Base-by-base conservation (phyloP, 2,797 vertebrate genomes). In the Poecilia picta region DNA sequence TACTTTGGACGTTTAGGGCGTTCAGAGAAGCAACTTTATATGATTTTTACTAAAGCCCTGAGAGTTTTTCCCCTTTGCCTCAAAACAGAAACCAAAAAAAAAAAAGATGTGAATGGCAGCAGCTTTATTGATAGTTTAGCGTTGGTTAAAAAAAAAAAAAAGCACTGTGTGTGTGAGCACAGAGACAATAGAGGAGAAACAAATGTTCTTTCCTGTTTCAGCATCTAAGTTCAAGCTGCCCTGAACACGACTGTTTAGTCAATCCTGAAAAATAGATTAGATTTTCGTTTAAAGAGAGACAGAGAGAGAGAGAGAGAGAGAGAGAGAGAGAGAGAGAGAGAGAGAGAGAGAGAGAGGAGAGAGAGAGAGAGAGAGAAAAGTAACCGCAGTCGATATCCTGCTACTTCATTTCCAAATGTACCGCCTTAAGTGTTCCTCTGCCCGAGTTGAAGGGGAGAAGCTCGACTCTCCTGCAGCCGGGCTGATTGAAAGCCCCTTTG, bases 401-500 rank as follows among this genome's bases (percentile, higher is more conserved):
- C 28, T 79, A 12, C 8, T 51, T 20, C 8, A 53, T 51, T 68
- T 47, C 45, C 73, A 11, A 33, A 7, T 25, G 28, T 36, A 18
- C 0, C 10, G 76, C 81, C 75, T 84, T 47, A 20, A 41, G n/a
- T 33, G 16, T 64, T 33, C 23, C 13, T 43, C 25, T 77, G 59
- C 82, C 49, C 57, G 62, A 80, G 83, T 75, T n/a, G 74, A 73
- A 73, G 75, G 76, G 72, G 77, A 74, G 81, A 82, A 71, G 73
- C 82, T 79, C 79, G 81, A 83, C 81, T 85, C 53, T 33, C 5
- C 75, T 66, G 51, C 77, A 72, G 64, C n/a, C 15, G 33, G 46
- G 25, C 46, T 84, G 83, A 90, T 83, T 88, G 82, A 90, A 84
- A 78, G 72, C 75, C 66, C 72, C 74, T 71, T 41, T 6, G 75